Evolutionary conservation across 1,140 invertebrate species (phyloP).

Genomic region (Chrysoperla carnea): DNA sequence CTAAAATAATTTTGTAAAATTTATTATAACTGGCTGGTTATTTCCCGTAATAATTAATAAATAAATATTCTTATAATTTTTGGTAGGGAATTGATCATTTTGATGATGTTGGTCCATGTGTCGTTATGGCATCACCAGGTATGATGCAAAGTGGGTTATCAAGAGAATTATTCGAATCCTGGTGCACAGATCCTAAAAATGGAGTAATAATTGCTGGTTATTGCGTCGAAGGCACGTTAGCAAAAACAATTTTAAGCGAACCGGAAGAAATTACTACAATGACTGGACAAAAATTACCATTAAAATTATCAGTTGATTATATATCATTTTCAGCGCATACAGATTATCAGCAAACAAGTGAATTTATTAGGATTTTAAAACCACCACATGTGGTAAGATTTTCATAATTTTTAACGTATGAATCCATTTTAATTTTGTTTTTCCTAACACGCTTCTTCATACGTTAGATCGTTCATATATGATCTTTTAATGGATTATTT

Average conservation of each 20-base stretch:
- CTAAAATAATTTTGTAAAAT: too few relatives aligned
- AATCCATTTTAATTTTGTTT: too few relatives aligned
- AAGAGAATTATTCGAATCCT: slow-evolving; percentile 93
- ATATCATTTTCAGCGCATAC: slow-evolving; percentile 99
- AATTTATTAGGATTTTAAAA: slow-evolving; percentile 87
- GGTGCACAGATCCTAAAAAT: slow-evolving; percentile 97
- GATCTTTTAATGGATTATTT: too few relatives aligned
- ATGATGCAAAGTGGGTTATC: slow-evolving; percentile 99
- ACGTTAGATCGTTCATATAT: too few relatives aligned
- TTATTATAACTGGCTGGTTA: too few relatives aligned
- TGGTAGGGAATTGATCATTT: slow-evolving; percentile 93
- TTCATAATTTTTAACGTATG: too few relatives aligned
- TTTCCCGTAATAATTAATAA: too few relatives aligned
- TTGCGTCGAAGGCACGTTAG: slow-evolving; percentile 96
- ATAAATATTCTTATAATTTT: background rate
- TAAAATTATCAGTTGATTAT: slow-evolving; percentile 97
- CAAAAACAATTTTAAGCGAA: slow-evolving; percentile 93
- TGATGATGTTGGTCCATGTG: slow-evolving; percentile 97
- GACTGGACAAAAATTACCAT: slow-evolving; percentile 84
- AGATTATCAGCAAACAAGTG: slow-evolving; percentile 96
- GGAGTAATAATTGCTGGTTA: slow-evolving; percentile 98
- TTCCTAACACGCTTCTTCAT: too few relatives aligned
- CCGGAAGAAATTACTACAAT: slow-evolving; percentile 95
- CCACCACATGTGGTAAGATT: slow-evolving; percentile 78
- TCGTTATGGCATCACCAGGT: slow-evolving; percentile 97